Conservation (phyloP, 2,113 vertebrate species). For the Cercopithecus mona region DNA sequence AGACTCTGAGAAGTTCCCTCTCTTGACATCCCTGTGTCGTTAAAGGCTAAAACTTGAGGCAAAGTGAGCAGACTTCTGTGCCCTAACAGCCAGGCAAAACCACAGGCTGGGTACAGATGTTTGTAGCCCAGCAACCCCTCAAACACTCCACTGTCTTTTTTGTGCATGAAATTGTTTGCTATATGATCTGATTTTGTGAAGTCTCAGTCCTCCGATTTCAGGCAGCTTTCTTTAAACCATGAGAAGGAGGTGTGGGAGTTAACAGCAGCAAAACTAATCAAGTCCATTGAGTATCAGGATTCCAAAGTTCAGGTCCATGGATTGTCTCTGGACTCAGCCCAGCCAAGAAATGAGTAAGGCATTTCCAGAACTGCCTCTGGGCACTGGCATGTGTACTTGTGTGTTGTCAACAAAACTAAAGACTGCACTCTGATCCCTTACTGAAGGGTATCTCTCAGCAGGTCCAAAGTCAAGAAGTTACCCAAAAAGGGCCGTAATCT, state of each 20-base stretch:
- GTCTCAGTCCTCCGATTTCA: not conserved
- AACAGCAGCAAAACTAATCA: slow-evolving; percentile 26
- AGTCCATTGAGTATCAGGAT: not conserved
- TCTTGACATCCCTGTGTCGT: not conserved
- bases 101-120: not conserved
- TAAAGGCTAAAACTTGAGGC: not conserved
- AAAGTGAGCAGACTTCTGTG: not conserved
- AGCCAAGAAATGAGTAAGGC: slow-evolving; percentile 10
- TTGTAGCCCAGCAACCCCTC: not conserved
- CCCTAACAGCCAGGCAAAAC: not conserved
- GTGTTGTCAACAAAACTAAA: not conserved
- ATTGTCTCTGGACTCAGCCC: not conserved
- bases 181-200: not conserved
- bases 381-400: not conserved
- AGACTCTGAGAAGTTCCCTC: not conserved
- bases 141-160: not conserved
- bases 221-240: slow-evolving; percentile 41
- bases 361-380: slow-evolving; percentile 26
- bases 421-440: not conserved
- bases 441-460: not conserved
- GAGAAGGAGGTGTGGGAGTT: not conserved
- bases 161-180: not conserved
- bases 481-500: not conserved
- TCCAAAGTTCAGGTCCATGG: slow-evolving; percentile 4
- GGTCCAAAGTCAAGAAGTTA: not conserved